Evolutionary conservation across 2,888 invertebrate genomes (phyloP).

Genomic region (Nowickia ferox): DNA sequence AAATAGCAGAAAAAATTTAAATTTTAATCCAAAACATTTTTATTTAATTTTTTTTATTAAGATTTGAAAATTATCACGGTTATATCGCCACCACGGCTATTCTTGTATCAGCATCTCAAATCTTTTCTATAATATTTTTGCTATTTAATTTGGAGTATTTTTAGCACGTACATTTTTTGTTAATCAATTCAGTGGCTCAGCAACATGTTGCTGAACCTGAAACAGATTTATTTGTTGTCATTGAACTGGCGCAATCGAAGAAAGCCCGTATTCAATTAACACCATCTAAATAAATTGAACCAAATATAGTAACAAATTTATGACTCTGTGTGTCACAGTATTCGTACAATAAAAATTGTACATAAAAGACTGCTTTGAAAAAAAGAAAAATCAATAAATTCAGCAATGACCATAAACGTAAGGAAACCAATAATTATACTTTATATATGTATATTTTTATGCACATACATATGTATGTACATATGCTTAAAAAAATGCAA

Average conservation of each 20-base stretch:
- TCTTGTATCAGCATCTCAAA: background rate
- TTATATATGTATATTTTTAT: slow-evolving; percentile 7
- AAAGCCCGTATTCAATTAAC: slow-evolving; percentile 47
- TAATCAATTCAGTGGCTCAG: background rate
- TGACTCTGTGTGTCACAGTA: slow-evolving; percentile 40
- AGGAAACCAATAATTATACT: slow-evolving; percentile 28
- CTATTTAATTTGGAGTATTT: background rate
- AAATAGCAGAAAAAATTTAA: too few relatives aligned
- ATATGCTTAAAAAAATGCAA: slow-evolving; percentile 14
- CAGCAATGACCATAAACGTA: slow-evolving; percentile 63
- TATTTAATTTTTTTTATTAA: too few relatives aligned
- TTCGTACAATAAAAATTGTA: slow-evolving; percentile 20
- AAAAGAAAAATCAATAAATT: slow-evolving; percentile 33
- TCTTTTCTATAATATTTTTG: background rate
- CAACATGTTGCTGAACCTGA: slow-evolving; percentile 46
- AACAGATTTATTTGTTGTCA: background rate
- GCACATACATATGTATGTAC: background rate
- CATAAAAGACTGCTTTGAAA: slow-evolving; percentile 35
- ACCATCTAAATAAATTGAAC: slow-evolving; percentile 50
- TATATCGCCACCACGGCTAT: too few relatives aligned
- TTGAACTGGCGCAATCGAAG: background rate
- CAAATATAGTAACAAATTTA: slow-evolving; percentile 60
- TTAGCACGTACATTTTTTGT: background rate
- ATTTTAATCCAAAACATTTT: too few relatives aligned
- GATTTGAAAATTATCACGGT: too few relatives aligned